Percentiles rank a stretch among this genome's conserved stretches.
phyloP scores from a whole-genome alignment of 2,888 invertebrate genomes.

The Eristalis tenax region DNA sequence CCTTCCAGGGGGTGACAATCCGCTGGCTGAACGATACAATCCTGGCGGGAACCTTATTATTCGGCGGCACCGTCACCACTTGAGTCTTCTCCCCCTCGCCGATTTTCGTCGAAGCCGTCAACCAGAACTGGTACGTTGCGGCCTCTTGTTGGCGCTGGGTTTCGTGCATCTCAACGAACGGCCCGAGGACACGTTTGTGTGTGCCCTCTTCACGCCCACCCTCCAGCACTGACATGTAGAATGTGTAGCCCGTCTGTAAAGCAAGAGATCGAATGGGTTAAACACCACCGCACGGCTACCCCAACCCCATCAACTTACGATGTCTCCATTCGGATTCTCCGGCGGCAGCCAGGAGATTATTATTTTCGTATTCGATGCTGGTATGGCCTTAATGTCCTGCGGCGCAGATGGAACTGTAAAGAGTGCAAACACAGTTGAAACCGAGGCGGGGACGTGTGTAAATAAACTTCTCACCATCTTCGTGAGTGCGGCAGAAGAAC shows the following conservation, averaged over 20 bases:
- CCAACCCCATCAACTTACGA: constrained; percentile 82
- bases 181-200: constrained; percentile 87
- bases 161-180: constrained; percentile 87
- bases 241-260: constrained; percentile 86
- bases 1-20: constrained; percentile 92
- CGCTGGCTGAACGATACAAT: constrained; percentile 93
- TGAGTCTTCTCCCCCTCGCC: constrained; percentile 92
- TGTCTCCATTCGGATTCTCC: constrained; percentile 89
- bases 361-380: constrained; percentile 92
- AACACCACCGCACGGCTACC: not conserved
- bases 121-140: constrained; percentile 88
- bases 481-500: constrained; percentile 92
- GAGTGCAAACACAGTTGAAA: constrained; percentile 26
- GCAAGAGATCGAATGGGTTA: constrained; percentile 7
- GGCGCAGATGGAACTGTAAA: constrained; percentile 92
- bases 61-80: constrained; percentile 88
- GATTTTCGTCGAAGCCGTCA: constrained; percentile 90
- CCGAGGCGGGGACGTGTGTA: not conserved
- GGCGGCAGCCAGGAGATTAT: constrained; percentile 95
- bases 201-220: constrained; percentile 90
- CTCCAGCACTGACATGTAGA: constrained; percentile 91
- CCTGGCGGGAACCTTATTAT: constrained; percentile 91
- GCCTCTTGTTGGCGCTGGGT: constrained; percentile 87
- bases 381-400: constrained; percentile 94
- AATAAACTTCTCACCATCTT: constrained; percentile 87